Percentiles rank a stretch among this genome's conserved stretches.
These are phyloP conservation scores for Heliothis subflexa DNA, from an alignment of 1,140 invertebrate genomes.

Conservation along the genomic window DNA sequence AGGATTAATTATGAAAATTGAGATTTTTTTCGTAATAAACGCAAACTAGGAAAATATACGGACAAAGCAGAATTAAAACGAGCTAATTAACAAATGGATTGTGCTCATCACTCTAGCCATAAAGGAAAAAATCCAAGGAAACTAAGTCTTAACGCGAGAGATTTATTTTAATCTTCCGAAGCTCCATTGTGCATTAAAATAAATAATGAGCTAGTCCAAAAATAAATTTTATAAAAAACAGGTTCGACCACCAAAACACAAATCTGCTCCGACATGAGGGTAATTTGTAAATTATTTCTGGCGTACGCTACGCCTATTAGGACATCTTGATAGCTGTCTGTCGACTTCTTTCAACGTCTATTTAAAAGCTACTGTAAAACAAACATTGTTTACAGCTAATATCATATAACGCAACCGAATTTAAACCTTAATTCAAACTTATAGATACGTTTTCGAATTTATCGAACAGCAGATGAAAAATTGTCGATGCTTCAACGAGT, in stretches of 20 bases:
- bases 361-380: constrained; percentile 77
- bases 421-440: constrained; percentile 41
- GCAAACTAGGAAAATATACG: no score
- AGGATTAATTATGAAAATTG: no score
- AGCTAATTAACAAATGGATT: no score
- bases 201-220: constrained; percentile 37
- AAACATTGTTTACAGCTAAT: not conserved
- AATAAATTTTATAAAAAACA: constrained; percentile 30
- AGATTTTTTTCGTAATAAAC: no score
- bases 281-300: constrained; percentile 82
- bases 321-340: constrained; percentile 82
- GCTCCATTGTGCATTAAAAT: constrained; percentile 23
- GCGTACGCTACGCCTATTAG: constrained; percentile 81
- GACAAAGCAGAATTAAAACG: no score
- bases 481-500: constrained; percentile 65
- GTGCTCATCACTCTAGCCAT: no score
- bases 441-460: constrained; percentile 40
- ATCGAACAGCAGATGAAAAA: constrained; percentile 44
- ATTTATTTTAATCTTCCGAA: constrained; percentile 13
- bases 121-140: not conserved
- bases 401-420: constrained; percentile 32
- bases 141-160: not conserved
- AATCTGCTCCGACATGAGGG: constrained; percentile 56
- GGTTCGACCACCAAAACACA: constrained; percentile 46
- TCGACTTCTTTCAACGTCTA: constrained; percentile 84